These are phyloP conservation scores for Tautogolabrus adspersus DNA, from an alignment of 2,113 vertebrate genomes.

Conservation along the genomic window DNA sequence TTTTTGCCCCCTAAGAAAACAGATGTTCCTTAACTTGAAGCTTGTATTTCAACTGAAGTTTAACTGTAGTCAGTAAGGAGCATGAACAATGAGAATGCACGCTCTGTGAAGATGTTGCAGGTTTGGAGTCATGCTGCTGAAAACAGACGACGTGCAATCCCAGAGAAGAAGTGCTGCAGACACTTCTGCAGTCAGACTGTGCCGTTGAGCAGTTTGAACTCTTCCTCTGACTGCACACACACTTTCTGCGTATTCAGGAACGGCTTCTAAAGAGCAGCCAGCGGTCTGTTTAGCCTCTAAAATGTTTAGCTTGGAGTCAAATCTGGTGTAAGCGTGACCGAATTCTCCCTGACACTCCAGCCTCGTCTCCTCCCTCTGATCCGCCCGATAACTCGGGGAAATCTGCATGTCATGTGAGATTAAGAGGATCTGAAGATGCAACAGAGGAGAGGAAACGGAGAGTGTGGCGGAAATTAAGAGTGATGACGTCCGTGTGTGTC, in stretches of 20 bases:
- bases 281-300: constrained; percentile 62
- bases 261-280: constrained; percentile 37
- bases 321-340: constrained; percentile 64
- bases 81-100: neutral
- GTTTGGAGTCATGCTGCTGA: neutral
- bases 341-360: constrained; percentile 43
- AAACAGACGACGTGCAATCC: neutral
- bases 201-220: neutral
- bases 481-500: constrained; percentile 40
- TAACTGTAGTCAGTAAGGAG: neutral
- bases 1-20: too few species aligned
- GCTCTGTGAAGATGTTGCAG: neutral
- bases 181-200: neutral
- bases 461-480: constrained; percentile 55
- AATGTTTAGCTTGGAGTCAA: constrained; percentile 51
- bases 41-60: too few species aligned
- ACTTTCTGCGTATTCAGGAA: constrained; percentile 38
- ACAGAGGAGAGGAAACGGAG: constrained; percentile 54
- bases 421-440: constrained; percentile 60
- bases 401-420: constrained; percentile 68
- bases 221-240: neutral
- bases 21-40: too few species aligned
- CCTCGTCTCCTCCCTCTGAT: constrained; percentile 18
- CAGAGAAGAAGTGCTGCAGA: neutral
- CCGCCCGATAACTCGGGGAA: constrained; percentile 59